Evolutionary conservation across 2,888 invertebrate species (phyloP), one percentile per base, ranked within the genome.

Genomic region (Bursaphelenchus okinawaensis): DNA sequence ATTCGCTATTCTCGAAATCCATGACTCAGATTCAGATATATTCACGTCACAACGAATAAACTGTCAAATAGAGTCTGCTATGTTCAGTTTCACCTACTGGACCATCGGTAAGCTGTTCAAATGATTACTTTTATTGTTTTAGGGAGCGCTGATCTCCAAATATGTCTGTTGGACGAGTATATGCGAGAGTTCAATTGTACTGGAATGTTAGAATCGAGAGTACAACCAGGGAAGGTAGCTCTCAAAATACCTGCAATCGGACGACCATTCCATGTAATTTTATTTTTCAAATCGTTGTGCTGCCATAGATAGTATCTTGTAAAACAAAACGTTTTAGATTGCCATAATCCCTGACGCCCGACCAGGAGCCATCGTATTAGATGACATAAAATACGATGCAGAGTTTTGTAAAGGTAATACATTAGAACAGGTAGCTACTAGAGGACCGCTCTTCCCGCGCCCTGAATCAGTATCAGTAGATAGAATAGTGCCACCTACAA

Each of bases 151-250:
- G 78, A 80, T 58, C 62, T 80, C 26, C 78, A 80, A 69, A 79
- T 80, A 57, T 80, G 80, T 52, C 62, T 80, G 23, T 69, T 75
- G 7, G 75, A 78, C 54, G 26, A 65, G 52, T 27, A 69, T 19
- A 71, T 73, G 12, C 55, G 69, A 9, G 73, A 75, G 57, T 79
- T 80, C 64, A 80, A 80, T 59, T 80, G 80, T 55, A 80, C 80
- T 19, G 80, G 80, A 29, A 69, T 75, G 70, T 64, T 80, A 20
- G 69, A 77, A n/a, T 75, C 79, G 23, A 65, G 67, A 8, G 69
- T 76, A 3, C 78, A 79, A 73, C 80, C 80, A 7, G 80, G 79
- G 22, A 80, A 80, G 75, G 79, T 80, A 12, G 72, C 75, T 8
- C 65, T 80, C 20, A 78, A 76, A 58, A 74, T 80, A 27, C 80